Evolutionary conservation across 2,113 vertebrate genomes (phyloP).

Genomic region (Anarhynchus alexandrinus): DNA sequence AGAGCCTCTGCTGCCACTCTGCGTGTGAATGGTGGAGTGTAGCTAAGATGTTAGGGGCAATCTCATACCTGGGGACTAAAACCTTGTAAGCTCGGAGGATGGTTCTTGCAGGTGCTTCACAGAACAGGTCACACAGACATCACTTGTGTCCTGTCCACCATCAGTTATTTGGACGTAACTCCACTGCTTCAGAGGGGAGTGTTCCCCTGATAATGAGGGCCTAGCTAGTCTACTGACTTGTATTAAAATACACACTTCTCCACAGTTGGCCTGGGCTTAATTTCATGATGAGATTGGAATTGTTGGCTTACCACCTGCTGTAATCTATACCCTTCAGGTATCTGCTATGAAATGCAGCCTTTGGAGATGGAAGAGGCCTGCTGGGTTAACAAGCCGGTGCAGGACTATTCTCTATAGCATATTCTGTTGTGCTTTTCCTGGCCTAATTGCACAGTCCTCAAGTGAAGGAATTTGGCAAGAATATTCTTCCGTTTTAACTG

Average conservation of each 20-base stretch:
- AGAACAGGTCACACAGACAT: background rate
- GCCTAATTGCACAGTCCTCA: slow-evolving; percentile 13
- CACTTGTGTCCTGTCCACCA: background rate
- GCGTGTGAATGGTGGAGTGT: background rate
- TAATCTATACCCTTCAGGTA: background rate
- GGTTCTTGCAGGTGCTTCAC: background rate
- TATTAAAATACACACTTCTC: background rate
- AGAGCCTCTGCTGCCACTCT: background rate
- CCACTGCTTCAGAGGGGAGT: background rate
- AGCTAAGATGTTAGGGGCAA: background rate
- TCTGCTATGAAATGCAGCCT: background rate
- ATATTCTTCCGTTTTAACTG: background rate
- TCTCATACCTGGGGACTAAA: background rate
- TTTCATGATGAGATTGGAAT: background rate
- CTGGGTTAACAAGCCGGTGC: background rate
- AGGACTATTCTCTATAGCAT: background rate
- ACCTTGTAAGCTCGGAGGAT: background rate
- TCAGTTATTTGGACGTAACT: background rate
- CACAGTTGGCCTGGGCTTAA: background rate
- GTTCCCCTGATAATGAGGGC: background rate
- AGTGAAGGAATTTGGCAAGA: slow-evolving; percentile 42
- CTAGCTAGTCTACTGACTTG: background rate
- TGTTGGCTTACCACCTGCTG: slow-evolving; percentile 10
- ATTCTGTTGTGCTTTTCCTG: slow-evolving; percentile 50
- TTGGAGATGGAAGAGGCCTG: background rate